Conservation (phyloP, 2,113 vertebrate genomes). For the Paratilapia polleni region DNA sequence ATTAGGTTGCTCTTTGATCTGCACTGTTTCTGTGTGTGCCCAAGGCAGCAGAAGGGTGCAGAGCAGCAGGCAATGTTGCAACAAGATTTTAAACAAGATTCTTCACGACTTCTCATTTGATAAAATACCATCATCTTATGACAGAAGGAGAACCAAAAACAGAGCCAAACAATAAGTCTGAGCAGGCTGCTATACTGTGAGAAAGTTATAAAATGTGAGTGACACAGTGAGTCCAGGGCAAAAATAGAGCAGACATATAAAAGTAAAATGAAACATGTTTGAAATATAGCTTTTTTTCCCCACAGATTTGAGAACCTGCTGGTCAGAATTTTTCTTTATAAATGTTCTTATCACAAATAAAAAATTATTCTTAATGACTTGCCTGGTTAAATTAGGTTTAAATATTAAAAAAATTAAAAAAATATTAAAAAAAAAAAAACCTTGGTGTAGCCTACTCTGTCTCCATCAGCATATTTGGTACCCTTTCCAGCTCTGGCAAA, state of each 20-base stretch:
- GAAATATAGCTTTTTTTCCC: background rate
- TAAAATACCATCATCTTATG: constrained; percentile 23
- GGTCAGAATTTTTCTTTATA: background rate
- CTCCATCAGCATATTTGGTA: background rate
- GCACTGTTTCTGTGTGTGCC: constrained; percentile 54
- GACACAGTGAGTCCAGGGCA: background rate
- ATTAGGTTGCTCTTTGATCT: constrained; percentile 34
- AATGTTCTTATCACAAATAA: background rate
- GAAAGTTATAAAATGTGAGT: background rate
- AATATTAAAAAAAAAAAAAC: too few relatives aligned
- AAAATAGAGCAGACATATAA: background rate
- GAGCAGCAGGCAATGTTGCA: constrained; percentile 50
- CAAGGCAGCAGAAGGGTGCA: constrained; percentile 51
- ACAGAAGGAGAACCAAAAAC: constrained; percentile 21
- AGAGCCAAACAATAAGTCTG: background rate
- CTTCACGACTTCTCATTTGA: constrained; percentile 52
- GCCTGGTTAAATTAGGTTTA: too few relatives aligned
- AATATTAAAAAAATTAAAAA: too few relatives aligned
- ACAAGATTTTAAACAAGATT: constrained; percentile 66
- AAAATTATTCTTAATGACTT: background rate
- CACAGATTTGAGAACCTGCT: background rate
- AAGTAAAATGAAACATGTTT: background rate
- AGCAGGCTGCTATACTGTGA: background rate
- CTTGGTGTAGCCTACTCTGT: background rate
- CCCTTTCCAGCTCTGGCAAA: background rate